A percentile compares a stretch with the other conserved stretches of the same genome.
Evolutionary conservation across 1,140 invertebrate species (phyloP).

Genomic region (Amyelois transitella): DNA sequence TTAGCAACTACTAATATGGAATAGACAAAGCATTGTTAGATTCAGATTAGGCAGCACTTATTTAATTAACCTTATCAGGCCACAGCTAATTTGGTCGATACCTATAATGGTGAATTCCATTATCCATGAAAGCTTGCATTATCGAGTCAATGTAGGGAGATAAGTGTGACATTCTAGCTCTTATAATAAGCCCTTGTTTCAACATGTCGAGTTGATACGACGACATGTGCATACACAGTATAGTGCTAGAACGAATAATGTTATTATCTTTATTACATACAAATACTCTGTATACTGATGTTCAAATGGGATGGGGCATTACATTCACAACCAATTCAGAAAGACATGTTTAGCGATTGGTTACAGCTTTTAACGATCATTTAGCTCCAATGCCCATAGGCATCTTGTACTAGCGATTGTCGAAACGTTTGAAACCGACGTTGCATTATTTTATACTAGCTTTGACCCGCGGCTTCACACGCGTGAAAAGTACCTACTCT

Average conservation of each 20-base stretch:
- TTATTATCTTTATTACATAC: neutral
- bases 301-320: no score
- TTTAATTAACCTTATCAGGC: slow-evolving; percentile 24
- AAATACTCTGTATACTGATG: neutral
- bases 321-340: no score
- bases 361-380: no score
- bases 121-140: slow-evolving; percentile 1
- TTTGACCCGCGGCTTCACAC: no score
- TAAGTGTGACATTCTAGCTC: slow-evolving; percentile 10
- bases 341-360: no score
- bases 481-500: no score
- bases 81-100: neutral
- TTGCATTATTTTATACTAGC: no score
- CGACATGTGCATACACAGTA: slow-evolving; percentile 3
- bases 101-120: neutral
- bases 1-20: neutral
- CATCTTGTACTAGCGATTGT: no score
- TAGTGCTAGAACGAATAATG: neutral
- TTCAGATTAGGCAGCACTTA: neutral
- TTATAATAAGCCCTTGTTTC: slow-evolving; percentile 9
- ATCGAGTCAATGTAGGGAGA: slow-evolving; percentile 11
- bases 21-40: neutral
- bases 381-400: no score
- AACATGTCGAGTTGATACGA: slow-evolving; percentile 1
- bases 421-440: no score